Percentiles rank a stretch among this genome's conserved stretches.
Conservation (phyloP, 2,888 invertebrate genomes). For the Aleiodes testaceus region DNA sequence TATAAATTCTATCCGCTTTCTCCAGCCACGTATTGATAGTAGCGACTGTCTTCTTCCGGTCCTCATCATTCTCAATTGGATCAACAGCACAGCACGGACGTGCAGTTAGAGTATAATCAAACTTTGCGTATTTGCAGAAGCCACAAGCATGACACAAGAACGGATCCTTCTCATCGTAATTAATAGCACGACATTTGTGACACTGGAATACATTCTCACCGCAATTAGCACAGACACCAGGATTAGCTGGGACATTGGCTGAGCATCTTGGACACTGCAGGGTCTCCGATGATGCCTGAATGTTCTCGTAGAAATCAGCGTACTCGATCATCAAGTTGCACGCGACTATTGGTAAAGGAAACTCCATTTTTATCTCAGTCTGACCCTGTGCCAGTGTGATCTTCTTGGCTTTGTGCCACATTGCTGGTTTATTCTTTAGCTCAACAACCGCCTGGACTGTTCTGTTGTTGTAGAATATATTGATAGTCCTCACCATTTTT, state of each 20-base stretch:
- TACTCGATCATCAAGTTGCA: slow-evolving; percentile 99
- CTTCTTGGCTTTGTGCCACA: slow-evolving; percentile 98
- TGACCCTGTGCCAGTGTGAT: slow-evolving; percentile 92
- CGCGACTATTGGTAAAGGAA: slow-evolving; percentile 96
- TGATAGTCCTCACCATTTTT: slow-evolving; percentile 97
- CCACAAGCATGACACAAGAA: slow-evolving; percentile 99
- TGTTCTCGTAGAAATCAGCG: slow-evolving; percentile 97
- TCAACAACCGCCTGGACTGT: slow-evolving; percentile 98
- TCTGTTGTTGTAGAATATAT: slow-evolving; percentile 97
- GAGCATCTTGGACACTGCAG: slow-evolving; percentile 97
- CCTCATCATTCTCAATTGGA: slow-evolving; percentile 97
- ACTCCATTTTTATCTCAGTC: slow-evolving; percentile 97
- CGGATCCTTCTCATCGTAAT: slow-evolving; percentile 99
- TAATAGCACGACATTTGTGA: slow-evolving; percentile 98
- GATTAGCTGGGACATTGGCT: slow-evolving; percentile 96
- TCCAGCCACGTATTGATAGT: slow-evolving; percentile 93
- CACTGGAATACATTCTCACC: slow-evolving; percentile 99
- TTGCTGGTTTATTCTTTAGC: slow-evolving; percentile 93
- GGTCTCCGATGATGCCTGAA: slow-evolving; percentile 93
- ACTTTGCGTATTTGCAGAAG: slow-evolving; percentile 99
- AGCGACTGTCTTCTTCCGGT: slow-evolving; percentile 94
- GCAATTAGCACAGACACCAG: slow-evolving; percentile 97
- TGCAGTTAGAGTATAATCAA: slow-evolving; percentile 94
- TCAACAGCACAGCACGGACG: slow-evolving; percentile 97
- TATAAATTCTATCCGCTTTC: slow-evolving; percentile 95